Conservation (phyloP, 1,140 invertebrate species). For the Penaeus indicus region DNA sequence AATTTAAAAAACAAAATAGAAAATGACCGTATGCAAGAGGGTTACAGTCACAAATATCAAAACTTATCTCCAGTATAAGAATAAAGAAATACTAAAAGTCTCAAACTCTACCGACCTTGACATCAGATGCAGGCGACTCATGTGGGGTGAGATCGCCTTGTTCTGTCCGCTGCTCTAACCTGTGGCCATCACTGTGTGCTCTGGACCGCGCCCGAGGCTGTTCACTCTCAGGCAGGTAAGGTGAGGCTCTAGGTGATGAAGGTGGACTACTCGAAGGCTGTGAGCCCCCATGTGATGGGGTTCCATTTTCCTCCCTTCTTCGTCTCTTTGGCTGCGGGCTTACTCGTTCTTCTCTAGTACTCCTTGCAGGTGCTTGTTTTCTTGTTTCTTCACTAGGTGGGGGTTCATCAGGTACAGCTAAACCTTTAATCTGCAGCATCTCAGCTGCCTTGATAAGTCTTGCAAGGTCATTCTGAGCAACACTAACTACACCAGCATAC, state of each 20-base stretch:
- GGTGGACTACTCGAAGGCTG: conserved; percentile 51
- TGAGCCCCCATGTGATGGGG: not conserved
- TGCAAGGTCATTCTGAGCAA: conserved; percentile 85
- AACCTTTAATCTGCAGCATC: conserved; percentile 80
- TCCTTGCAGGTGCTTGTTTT: conserved; percentile 8
- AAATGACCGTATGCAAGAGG: too few species aligned
- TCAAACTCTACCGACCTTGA: conserved; percentile 26
- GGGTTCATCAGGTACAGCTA: conserved; percentile 71
- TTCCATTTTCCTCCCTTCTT: conserved; percentile 52
- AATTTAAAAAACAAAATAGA: too few species aligned
- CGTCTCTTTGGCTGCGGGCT: conserved; percentile 57
- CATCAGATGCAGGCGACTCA: conserved; percentile 52
- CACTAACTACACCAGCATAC: conserved; percentile 92
- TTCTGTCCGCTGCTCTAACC: conserved; percentile 33
- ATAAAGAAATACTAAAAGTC: too few species aligned
- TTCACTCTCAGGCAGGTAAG: conserved; percentile 43
- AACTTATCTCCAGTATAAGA: too few species aligned
- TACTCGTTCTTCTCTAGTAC: conserved; percentile 40
- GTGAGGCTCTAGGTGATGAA: conserved; percentile 54
- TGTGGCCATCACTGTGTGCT: conserved; percentile 41
- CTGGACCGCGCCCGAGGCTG: conserved; percentile 41
- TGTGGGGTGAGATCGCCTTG: conserved; percentile 18
- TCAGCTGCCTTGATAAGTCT: conserved; percentile 85
- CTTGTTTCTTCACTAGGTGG: conserved; percentile 39
- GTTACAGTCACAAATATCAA: too few species aligned